A percentile compares a stretch with the other conserved stretches of the same genome.
Evolutionary conservation across 2,113 vertebrate species (phyloP).

Genomic region (Bothrops jararaca): DNA sequence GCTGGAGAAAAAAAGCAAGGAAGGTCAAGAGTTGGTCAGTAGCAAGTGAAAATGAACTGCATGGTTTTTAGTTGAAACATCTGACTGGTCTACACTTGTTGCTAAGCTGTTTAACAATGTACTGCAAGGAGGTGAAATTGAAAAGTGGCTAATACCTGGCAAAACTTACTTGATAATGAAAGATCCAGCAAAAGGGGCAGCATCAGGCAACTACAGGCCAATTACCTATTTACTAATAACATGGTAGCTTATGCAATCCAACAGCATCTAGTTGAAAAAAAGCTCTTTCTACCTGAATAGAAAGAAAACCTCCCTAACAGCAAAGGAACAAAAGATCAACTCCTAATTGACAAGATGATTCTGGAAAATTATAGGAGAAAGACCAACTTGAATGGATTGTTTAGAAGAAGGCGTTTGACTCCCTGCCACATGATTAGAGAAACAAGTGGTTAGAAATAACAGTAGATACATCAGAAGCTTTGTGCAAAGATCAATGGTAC

Average conservation of each 20-base stretch:
- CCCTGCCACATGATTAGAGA: not conserved
- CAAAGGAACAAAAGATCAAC: not conserved
- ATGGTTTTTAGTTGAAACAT: not conserved
- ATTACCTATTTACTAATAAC: not conserved
- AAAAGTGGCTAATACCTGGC: not conserved
- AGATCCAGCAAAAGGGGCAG: not conserved
- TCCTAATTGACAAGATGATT: not conserved
- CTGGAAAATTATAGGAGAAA: too few relatives aligned
- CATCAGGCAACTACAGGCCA: not conserved
- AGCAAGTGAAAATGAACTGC: not conserved
- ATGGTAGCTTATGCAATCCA: not conserved
- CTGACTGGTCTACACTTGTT: not conserved
- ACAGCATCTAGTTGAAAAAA: not conserved
- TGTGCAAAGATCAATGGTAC: not conserved
- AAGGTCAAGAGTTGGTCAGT: not conserved
- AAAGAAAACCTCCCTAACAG: too few relatives aligned
- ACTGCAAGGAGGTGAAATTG: not conserved
- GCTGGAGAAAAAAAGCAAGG: not conserved
- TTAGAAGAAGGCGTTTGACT: not conserved
- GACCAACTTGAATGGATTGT: not conserved
- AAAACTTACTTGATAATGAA: not conserved
- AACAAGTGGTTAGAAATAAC: not conserved
- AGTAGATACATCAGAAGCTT: not conserved
- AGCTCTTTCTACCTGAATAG: too few relatives aligned
- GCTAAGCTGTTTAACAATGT: not conserved